Evolutionary conservation across 2,888 invertebrate genomes (phyloP).

Genomic region (Zaprionus obscuricornis): DNA sequence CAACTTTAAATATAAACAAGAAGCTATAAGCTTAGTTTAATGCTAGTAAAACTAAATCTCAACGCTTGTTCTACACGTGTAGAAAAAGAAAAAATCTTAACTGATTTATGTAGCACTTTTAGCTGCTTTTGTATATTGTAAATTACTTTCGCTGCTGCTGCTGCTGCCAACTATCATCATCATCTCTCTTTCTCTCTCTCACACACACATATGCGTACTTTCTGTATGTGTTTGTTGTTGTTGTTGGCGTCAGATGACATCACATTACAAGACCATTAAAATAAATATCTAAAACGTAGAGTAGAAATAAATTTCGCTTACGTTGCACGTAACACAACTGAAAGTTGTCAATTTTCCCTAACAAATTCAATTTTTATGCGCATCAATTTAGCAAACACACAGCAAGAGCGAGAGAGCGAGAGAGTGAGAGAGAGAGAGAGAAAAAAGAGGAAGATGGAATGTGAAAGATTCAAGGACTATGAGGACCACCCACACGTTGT

Average conservation of each 20-base stretch:
- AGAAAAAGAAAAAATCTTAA: conserved; percentile 6
- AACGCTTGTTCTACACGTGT: neutral
- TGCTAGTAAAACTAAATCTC: too few relatives aligned
- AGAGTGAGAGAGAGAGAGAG: too few relatives aligned
- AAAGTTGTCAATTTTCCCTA: conserved; percentile 70
- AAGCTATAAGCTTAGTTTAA: too few relatives aligned
- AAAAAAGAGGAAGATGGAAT: too few relatives aligned
- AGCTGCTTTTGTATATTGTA: conserved; percentile 18
- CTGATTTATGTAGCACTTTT: conserved; percentile 42
- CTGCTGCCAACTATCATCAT: conserved; percentile 33
- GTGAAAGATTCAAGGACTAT: neutral
- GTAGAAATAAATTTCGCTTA: conserved; percentile 56
- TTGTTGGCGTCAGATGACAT: conserved; percentile 47
- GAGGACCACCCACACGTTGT: conserved; percentile 33
- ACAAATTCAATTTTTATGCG: conserved; percentile 75
- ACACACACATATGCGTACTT: neutral
- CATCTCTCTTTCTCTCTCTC: neutral
- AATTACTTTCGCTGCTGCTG: conserved; percentile 15
- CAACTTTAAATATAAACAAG: too few relatives aligned
- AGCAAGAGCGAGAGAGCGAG: conserved; percentile 22
- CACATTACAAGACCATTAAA: conserved; percentile 54
- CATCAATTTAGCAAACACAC: conserved; percentile 44
- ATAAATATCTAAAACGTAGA: conserved; percentile 51
- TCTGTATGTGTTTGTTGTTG: too few relatives aligned
- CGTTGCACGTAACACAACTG: conserved; percentile 67